A percentile compares a stretch with the other conserved stretches of the same genome.
Evolutionary conservation across 2,113 vertebrate species (phyloP).

Genomic region (Brachyhypopomus occidentalis): DNA sequence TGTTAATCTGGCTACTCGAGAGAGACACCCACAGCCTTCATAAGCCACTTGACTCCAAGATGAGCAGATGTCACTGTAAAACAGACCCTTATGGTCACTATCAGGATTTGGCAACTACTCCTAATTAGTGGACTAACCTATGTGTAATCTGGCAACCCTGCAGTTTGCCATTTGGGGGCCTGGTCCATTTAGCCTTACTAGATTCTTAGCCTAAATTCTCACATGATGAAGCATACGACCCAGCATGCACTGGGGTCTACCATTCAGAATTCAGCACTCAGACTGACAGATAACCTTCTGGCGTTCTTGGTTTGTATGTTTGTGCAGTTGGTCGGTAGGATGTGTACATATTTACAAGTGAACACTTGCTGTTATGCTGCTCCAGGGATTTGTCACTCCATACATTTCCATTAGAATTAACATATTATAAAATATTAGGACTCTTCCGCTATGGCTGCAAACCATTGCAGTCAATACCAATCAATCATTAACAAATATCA

Average conservation of each 20-base stretch:
- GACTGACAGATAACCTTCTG: background rate
- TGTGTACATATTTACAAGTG: background rate
- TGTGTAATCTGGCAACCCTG: conserved; percentile 63
- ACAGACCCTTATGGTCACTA: conserved; percentile 75
- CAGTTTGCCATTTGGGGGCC: conserved; percentile 38
- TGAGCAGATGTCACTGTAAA: conserved; percentile 79
- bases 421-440: conserved; percentile 9
- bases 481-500: background rate
- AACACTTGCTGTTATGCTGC: background rate
- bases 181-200: conserved; percentile 16
- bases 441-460: conserved; percentile 18
- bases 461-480: conserved; percentile 25
- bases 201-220: background rate
- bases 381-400: conserved; percentile 1
- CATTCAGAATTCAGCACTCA: background rate
- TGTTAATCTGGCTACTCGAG: conserved; percentile 54
- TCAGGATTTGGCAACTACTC: conserved; percentile 71
- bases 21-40: conserved; percentile 57
- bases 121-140: conserved; percentile 77
- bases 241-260: background rate
- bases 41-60: conserved; percentile 70
- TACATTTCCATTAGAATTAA: conserved; percentile 24
- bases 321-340: background rate
- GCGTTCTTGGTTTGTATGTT: background rate
- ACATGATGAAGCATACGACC: conserved; percentile 23